Percentiles rank a stretch among this genome's conserved stretches.
Evolutionary conservation across 2,113 vertebrate species (phyloP).

Genomic region (Taxidea taxus): DNA sequence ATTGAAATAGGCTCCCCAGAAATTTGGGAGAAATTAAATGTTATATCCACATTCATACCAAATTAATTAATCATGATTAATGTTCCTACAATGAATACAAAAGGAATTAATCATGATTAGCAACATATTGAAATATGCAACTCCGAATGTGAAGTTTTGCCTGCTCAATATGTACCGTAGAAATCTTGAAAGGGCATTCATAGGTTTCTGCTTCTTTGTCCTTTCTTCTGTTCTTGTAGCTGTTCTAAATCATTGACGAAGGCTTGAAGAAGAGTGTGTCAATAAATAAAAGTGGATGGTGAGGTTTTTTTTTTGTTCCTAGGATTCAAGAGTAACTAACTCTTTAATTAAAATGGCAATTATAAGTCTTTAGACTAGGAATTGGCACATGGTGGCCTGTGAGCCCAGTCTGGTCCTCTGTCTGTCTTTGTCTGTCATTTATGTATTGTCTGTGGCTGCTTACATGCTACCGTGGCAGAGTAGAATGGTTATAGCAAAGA

Average conservation of each 20-base stretch:
- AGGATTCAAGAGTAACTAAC: neutral
- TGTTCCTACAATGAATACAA: constrained; percentile 75
- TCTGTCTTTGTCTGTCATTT: neutral
- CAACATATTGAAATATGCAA: constrained; percentile 69
- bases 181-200: neutral
- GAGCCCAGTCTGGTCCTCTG: neutral
- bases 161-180: neutral
- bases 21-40: constrained; percentile 77
- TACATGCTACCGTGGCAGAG: neutral
- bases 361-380: neutral
- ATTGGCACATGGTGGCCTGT: neutral
- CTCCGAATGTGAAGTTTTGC: constrained; percentile 51
- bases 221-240: neutral
- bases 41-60: constrained; percentile 71
- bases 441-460: neutral
- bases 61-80: constrained; percentile 80
- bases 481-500: neutral
- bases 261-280: neutral
- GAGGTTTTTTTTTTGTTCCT: neutral
- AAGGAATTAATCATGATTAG: constrained; percentile 79
- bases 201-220: neutral
- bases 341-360: neutral
- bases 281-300: neutral
- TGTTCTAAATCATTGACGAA: neutral
- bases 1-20: constrained; percentile 70